Conservation (phyloP, 2,113 vertebrate genomes). For the Pseudorectes ferrugineus region DNA sequence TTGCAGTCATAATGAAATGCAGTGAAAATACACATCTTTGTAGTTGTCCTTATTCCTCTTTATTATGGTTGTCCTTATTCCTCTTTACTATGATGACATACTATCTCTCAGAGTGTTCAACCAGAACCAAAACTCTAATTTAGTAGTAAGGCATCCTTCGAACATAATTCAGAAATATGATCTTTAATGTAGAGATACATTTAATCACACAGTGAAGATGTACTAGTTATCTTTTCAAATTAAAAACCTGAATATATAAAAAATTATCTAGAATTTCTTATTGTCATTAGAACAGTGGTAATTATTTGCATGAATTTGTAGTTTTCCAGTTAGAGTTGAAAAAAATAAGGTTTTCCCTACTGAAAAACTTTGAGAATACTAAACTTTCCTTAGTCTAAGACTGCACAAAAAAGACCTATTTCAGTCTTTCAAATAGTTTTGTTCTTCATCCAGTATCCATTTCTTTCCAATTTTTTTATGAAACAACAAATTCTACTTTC, state of each 20-base stretch:
- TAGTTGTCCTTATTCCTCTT: neutral
- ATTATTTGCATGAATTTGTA: neutral
- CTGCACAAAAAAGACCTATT: neutral
- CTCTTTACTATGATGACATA: neutral
- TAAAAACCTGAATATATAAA: neutral
- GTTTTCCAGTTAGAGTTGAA: neutral
- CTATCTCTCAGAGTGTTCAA: neutral
- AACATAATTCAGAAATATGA: neutral
- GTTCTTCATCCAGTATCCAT: neutral
- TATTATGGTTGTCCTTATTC: neutral
- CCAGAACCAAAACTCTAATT: neutral
- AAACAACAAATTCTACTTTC: neutral
- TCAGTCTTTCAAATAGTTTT: neutral
- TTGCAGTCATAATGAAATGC: neutral
- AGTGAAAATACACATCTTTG: neutral
- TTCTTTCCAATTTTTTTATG: neutral
- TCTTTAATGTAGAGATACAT: neutral
- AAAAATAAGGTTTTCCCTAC: neutral
- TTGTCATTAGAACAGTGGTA: neutral
- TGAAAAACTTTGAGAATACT: neutral
- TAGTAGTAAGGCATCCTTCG: neutral
- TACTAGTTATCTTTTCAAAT: neutral
- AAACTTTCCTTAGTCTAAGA: neutral
- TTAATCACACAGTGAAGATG: neutral
- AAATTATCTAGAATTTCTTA: neutral